A percentile compares a stretch with the other conserved stretches of the same genome.
phyloP scores from a whole-genome alignment of 2,797 vertebrate genomes.

The Halcyon smyrnensis region DNA sequence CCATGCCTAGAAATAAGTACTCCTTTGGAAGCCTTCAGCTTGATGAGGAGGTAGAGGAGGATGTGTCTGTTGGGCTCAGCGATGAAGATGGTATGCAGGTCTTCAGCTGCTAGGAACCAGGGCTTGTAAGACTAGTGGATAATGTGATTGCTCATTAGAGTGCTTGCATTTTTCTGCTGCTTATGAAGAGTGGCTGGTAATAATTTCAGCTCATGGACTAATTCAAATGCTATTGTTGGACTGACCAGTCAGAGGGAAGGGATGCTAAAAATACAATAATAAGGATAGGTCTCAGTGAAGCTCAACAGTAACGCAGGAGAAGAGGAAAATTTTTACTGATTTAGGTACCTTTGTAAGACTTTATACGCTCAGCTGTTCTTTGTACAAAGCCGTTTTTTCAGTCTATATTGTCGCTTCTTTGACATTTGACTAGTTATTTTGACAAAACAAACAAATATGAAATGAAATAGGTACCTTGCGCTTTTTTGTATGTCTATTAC shows the following conservation, averaged over 20 bases:
- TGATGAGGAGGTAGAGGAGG: slow-evolving; percentile 85
- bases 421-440: slow-evolving; percentile 14
- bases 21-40: slow-evolving; percentile 86
- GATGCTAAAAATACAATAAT: neutral
- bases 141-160: neutral
- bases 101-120: slow-evolving; percentile 80
- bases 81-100: slow-evolving; percentile 84
- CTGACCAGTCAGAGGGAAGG: neutral
- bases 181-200: neutral
- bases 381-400: slow-evolving; percentile 15
- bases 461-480: neutral
- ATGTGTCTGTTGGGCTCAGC: slow-evolving; percentile 80
- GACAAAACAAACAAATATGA: neutral
- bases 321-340: neutral
- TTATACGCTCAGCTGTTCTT: neutral
- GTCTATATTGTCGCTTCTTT: neutral
- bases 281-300: neutral
- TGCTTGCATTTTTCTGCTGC: neutral
- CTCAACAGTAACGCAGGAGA: neutral
- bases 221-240: neutral
- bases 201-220: neutral
- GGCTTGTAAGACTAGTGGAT: neutral
- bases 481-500: slow-evolving; percentile 30
- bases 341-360: slow-evolving; percentile 1
- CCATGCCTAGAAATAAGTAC: slow-evolving; percentile 82